phyloP scores from a whole-genome alignment of 2,797 vertebrate species.

The Helarctos malayanus region DNA sequence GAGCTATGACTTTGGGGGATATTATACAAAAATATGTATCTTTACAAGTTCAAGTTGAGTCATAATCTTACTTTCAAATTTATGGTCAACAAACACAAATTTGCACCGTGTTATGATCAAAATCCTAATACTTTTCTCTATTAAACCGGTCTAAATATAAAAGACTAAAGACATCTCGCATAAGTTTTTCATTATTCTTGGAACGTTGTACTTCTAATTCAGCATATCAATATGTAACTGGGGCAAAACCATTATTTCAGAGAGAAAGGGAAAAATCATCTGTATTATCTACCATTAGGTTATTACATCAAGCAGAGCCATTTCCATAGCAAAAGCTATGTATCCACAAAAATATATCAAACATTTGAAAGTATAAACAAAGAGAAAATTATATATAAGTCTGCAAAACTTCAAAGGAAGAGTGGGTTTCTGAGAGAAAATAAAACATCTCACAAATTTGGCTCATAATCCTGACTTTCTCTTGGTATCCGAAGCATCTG shows the following conservation, averaged over 20 bases:
- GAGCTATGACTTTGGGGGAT: background rate
- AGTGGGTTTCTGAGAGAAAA: background rate
- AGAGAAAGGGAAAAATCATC: constrained; percentile 38
- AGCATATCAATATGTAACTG: constrained; percentile 50
- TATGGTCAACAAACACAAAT: constrained; percentile 38
- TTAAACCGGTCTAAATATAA: constrained; percentile 13
- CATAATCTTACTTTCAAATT: constrained; percentile 34
- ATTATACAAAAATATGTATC: background rate
- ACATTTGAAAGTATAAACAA: constrained; percentile 61
- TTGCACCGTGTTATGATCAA: background rate
- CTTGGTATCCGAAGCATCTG: constrained; percentile 11
- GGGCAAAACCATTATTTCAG: constrained; percentile 55
- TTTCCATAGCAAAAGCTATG: constrained; percentile 52
- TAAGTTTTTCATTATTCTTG: constrained; percentile 63
- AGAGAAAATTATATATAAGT: constrained; percentile 36
- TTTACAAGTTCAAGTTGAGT: constrained; percentile 26
- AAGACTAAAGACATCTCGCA: background rate
- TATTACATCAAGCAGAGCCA: constrained; percentile 45
- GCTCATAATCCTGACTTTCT: constrained; percentile 58
- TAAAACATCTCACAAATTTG: constrained; percentile 49
- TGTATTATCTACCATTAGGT: constrained; percentile 42
- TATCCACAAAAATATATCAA: constrained; percentile 52
- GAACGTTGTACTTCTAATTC: constrained; percentile 33
- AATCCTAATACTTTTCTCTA: background rate
- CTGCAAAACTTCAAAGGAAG: constrained; percentile 71